Conservation (phyloP, 2,888 invertebrate genomes). For the Julus scanicus region DNA sequence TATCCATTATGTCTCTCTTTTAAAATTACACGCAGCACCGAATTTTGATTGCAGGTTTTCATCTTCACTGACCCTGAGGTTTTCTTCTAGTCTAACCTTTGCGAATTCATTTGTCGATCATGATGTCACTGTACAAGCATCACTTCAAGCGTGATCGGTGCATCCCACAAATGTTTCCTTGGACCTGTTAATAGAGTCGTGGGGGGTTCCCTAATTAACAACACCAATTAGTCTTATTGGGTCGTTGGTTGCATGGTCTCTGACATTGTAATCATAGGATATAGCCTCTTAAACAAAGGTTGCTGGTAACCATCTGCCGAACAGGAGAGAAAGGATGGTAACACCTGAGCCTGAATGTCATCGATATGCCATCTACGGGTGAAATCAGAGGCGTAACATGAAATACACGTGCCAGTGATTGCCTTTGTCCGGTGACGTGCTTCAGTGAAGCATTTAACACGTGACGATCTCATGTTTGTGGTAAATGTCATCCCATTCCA, state of each 20-base stretch:
- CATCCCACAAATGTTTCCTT: neutral
- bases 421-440: slow-evolving; percentile 6
- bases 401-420: slow-evolving; percentile 27
- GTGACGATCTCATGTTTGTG: neutral
- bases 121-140: neutral
- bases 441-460: slow-evolving; percentile 1
- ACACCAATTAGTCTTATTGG: neutral
- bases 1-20: neutral
- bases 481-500: neutral
- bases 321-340: neutral
- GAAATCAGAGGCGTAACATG: neutral
- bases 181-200: neutral
- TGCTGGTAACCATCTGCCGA: slow-evolving; percentile 10
- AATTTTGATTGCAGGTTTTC: neutral
- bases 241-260: neutral
- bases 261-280: neutral
- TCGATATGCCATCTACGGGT: neutral
- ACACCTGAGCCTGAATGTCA: slow-evolving; percentile 1
- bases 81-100: too few species aligned
- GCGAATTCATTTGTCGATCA: slow-evolving; percentile 5
- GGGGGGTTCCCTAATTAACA: slow-evolving; percentile 15
- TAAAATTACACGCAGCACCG: neutral
- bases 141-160: neutral
- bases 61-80: neutral
- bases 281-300: neutral